Evolutionary conservation across 1,140 invertebrate genomes (phyloP), one percentile per base, ranked within the genome.

Genomic region (Penaeus vannamei): DNA sequence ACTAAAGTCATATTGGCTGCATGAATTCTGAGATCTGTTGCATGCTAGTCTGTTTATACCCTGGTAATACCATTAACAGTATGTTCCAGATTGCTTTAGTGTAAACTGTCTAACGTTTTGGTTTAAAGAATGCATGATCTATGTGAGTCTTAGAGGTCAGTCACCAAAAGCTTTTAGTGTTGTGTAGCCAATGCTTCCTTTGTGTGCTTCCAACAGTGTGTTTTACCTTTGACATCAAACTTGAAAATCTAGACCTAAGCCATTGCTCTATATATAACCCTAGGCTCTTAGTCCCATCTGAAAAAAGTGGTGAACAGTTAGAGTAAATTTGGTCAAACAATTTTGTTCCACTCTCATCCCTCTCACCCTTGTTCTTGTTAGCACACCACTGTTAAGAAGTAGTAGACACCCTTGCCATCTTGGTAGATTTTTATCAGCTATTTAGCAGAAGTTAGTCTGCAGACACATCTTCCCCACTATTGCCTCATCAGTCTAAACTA

Each of bases 401-500:
- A 86, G 77, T 86, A 86, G 77, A 81, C 46, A 42, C 82, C 80
- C 81, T 84, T 59, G 53, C 26, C 19, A 53, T 89, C 23, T 62
- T 61, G 69, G 59, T 79, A 79, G 32, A 69, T 36, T 79, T 29
- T 79, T 60, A 77, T 23, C 3, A 77, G 36, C 84, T 22, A 84
- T 32, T 66, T 61, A 42, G 62, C 66, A 84, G 20, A 53, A 72
- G 42, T 32, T 53, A 29, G 77, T 29, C 36, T 76, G 81, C 53
- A 53, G 53, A 53, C 53, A 46, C 32, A 42, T 10, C 46, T 23
- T 72, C 36, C 62, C 23, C 12, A 2, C 29, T 76, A 17, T 64
- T 59, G 23, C n/a, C 22, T 77, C 60, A 84, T 84, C 42, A n/a
- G 7, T 89, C 87, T 89, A 89, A 86, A 76, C 60, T n/a, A 61